These are phyloP conservation scores for Aromia moschata DNA, from an alignment of 2,888 invertebrate genomes.

Conservation along the genomic window DNA sequence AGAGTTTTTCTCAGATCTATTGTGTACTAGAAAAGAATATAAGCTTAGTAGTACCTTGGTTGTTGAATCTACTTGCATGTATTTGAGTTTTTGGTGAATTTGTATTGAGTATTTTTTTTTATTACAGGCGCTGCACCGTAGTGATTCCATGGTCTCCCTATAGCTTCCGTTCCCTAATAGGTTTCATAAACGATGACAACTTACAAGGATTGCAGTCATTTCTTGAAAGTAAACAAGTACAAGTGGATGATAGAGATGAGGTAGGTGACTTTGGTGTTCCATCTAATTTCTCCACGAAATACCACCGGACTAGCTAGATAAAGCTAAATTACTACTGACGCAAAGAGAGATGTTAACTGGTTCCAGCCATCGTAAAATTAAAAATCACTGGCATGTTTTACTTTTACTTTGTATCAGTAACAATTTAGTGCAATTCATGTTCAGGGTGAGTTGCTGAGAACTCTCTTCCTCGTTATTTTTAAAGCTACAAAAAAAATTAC, in stretches of 20 bases:
- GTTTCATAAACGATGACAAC: conserved; percentile 84
- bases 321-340: no score
- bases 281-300: background rate
- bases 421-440: no score
- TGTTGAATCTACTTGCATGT: background rate
- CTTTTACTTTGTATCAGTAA: no score
- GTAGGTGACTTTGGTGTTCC: conserved; percentile 62
- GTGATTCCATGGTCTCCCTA: conserved; percentile 91
- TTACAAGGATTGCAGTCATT: conserved; percentile 81
- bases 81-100: background rate
- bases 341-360: no score
- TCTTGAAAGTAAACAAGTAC: conserved; percentile 82
- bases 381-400: no score
- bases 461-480: no score
- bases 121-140: conserved; percentile 83
- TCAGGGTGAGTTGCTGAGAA: no score
- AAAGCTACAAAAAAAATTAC: no score
- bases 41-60: no score
- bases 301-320: background rate
- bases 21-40: no score
- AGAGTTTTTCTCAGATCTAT: no score
- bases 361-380: no score
- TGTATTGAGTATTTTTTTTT: conserved; percentile 27
- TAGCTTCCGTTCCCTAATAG: conserved; percentile 84
- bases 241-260: conserved; percentile 89